Evolutionary conservation across 2,888 invertebrate genomes (phyloP), one percentile per base, ranked within the genome.

Genomic region (Drosophila differens): DNA sequence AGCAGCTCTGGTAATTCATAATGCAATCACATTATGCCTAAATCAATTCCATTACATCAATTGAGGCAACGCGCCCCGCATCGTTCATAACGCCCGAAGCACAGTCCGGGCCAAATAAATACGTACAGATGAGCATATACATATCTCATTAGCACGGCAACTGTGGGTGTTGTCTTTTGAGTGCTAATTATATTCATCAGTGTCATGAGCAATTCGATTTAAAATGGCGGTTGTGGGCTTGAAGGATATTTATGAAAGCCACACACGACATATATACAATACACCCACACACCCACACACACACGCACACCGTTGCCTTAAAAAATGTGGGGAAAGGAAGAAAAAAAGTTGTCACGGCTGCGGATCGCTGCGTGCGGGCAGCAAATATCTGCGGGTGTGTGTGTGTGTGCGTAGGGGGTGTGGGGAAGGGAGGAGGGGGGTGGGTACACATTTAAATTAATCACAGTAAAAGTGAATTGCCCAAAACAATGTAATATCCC

Each of bases 401-500:
- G 51, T 12, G 49, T 12, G 41, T 19, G 25, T 22, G 63, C 32
- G 28, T 28, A 28, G 35, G 22, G 54, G 4, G 51, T 9, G 54
- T 1, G 57, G 22, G 47, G 4, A n/a, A 19, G 33, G 32, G 14
- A 37, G 54, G 39, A 25, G 14, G 32, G 52, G 44, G 32, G 52
- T 44, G 70, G 61, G 10, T 58, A 58, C 68, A 81, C 87, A 87
- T 87, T 87, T 90, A 86, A 87, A 87, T 89, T 90, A 89, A 87
- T 87, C 89, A 89, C 89, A 81, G 87, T 89, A 82, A 89, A 86
- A 89, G 91, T 82, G 91, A 87, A 87, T 89, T 87, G 89, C 89
- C 90, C 84, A 84, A 86, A 89, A 90, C 87, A 90, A 86, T 87
- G 87, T 90, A 72, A 86, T 84, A 84, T 90, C 81, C 82, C 79